A percentile compares a stretch with the other conserved stretches of the same genome.
phyloP scores from a whole-genome alignment of 2,113 vertebrate species.

The Ellobius talpinus region DNA sequence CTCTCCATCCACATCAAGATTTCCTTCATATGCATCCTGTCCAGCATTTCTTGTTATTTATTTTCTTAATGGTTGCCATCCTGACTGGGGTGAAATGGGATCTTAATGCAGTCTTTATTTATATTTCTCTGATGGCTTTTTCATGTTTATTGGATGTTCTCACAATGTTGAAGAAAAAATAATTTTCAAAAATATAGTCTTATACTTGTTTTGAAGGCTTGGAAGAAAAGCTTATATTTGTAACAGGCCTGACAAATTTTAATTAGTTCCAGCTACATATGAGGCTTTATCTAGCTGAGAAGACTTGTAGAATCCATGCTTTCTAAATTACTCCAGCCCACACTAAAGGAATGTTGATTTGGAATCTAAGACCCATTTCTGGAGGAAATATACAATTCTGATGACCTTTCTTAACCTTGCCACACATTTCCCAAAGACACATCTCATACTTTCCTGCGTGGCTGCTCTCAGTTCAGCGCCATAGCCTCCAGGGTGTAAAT shows the following conservation, averaged over 20 bases:
- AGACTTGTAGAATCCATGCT: background rate
- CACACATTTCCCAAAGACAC: background rate
- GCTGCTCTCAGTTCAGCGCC: background rate
- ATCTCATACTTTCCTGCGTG: background rate
- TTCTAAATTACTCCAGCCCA: background rate
- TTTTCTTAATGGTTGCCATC: background rate
- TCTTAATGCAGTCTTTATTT: background rate
- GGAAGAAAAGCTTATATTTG: slow-evolving; percentile 26
- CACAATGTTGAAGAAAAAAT: slow-evolving; percentile 46
- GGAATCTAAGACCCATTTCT: background rate
- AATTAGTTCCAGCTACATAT: slow-evolving; percentile 51
- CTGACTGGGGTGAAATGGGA: background rate
- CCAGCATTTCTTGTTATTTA: background rate
- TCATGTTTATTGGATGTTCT: background rate
- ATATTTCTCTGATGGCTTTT: background rate
- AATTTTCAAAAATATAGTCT: slow-evolving; percentile 56
- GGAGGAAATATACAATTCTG: background rate
- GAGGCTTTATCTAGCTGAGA: background rate
- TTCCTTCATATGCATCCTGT: background rate
- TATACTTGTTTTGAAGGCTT: slow-evolving; percentile 6
- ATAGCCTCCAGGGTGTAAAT: background rate
- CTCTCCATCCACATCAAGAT: background rate
- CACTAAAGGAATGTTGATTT: slow-evolving; percentile 11
- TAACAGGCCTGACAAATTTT: slow-evolving; percentile 44
- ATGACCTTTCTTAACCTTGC: background rate